Percentiles rank a stretch among this genome's conserved stretches.
Conservation (phyloP, 2,797 vertebrate genomes). For the Bradypodion ventrale region DNA sequence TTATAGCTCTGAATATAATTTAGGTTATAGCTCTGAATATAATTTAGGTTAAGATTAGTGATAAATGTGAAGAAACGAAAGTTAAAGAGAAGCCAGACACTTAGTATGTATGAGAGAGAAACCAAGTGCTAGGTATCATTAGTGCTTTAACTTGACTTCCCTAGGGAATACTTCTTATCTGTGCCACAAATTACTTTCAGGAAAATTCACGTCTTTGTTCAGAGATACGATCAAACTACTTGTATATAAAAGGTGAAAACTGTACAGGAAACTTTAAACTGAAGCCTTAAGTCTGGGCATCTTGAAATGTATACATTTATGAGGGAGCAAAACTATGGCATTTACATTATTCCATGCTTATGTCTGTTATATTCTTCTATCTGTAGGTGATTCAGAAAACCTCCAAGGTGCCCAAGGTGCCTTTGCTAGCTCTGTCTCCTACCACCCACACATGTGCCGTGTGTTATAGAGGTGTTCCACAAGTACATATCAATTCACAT, state of each 20-base stretch:
- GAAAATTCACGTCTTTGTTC: slow-evolving; percentile 18
- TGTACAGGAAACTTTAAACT: slow-evolving; percentile 18
- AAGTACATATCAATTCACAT: not conserved
- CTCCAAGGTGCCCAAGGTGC: not conserved
- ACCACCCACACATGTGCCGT: not conserved
- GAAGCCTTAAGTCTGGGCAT: too few species aligned
- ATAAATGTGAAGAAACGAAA: not conserved
- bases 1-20: not conserved
- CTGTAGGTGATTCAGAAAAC: not conserved
- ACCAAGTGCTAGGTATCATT: not conserved
- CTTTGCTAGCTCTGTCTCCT: too few species aligned
- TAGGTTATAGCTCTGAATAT: not conserved
- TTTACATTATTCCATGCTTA: too few species aligned
- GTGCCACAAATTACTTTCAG: not conserved
- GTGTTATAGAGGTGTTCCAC: not conserved
- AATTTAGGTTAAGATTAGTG: not conserved
- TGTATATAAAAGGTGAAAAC: not conserved
- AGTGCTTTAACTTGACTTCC: slow-evolving; percentile 11
- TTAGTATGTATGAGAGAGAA: not conserved
- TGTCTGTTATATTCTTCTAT: not conserved
- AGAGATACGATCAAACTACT: slow-evolving; percentile 22
- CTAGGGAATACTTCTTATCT: slow-evolving; percentile 5
- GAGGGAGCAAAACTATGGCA: not conserved
- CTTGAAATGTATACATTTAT: slow-evolving; percentile 27
- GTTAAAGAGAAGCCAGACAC: slow-evolving; percentile 2